Base-by-base conservation (phyloP, 2,888 invertebrate genomes). In the Yponomeuta evonymella region DNA sequence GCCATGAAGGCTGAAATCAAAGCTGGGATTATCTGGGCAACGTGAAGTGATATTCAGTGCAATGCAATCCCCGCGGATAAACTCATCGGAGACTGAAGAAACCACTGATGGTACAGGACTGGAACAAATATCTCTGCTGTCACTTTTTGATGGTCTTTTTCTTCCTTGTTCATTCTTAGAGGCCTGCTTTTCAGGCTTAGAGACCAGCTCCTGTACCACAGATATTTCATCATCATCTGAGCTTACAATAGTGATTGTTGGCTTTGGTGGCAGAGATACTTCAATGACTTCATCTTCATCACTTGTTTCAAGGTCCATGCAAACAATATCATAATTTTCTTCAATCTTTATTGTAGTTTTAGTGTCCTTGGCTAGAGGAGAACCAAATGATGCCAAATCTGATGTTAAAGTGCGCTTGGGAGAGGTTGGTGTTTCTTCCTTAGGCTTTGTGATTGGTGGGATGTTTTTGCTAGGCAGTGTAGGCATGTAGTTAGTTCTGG, bases 261-360 rank as follows among this genome's bases (percentile, higher is more conserved):
- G 91, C 76, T 89, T 89, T 2, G 90, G 89, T 71, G 90, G 90
- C 67, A 92, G 74, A n/a, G 82, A 87, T 48, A 92, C 84, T 78
- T 91, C 93, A 73, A 92, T 79, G 23, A 92, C 92, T 74, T 92
- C 92, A 81, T 92, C 92, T 70, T 92, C 92, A 78, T 90, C 91
- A 78, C 92, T 92, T 67, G 90, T 81, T 73, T 87, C 84, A 43
- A 92, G 79, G 63, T 80, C 79, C 48, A 88, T 74, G 72, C 89
- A 79, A 63, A 79, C 74, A 6, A 77, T 74, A 23, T 76, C 74
- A 15, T 88, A 86, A 75, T 83, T 79, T 70, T 90, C 89, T 72
- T 90, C 75, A 72, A 88, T 87, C 78, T 88, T 85, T 72, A 90
- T 83, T 1, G 84, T 83, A 74, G 79, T 85, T 63, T 84, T 84